A percentile compares a stretch with the other conserved stretches of the same genome.
Evolutionary conservation across 2,113 vertebrate species (phyloP).

Genomic region (Cisticola juncidis): DNA sequence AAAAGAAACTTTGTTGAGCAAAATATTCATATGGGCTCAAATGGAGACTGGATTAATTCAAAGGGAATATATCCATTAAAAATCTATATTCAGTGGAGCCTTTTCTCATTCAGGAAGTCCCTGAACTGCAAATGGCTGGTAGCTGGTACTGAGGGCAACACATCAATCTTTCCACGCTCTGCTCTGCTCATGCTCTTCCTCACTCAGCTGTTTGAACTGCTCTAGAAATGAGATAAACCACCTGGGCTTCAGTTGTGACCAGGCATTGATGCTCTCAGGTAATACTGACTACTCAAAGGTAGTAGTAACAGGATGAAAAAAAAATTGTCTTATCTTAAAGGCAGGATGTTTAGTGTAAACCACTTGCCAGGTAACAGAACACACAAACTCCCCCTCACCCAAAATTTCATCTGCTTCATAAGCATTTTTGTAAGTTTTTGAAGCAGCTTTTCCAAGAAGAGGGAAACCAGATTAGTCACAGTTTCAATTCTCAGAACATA

Average conservation of each 20-base stretch:
- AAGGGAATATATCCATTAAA: background rate
- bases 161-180: background rate
- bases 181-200: background rate
- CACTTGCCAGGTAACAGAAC: background rate
- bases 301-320: background rate
- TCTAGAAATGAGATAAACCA: background rate
- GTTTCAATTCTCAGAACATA: background rate
- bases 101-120: background rate
- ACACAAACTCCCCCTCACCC: too few species aligned
- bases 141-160: background rate
- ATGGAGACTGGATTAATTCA: background rate
- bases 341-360: background rate
- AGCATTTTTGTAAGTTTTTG: background rate
- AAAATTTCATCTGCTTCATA: background rate
- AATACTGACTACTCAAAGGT: background rate
- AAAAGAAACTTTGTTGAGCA: background rate
- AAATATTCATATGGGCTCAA: background rate
- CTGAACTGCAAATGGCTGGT: background rate
- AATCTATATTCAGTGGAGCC: background rate
- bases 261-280: background rate
- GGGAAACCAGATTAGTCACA: background rate
- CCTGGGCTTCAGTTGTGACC: background rate
- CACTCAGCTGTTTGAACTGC: background rate
- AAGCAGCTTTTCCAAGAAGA: background rate
- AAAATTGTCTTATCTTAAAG: background rate